phyloP scores from a whole-genome alignment of 1,140 invertebrate species.

The Nebria ingens region DNA sequence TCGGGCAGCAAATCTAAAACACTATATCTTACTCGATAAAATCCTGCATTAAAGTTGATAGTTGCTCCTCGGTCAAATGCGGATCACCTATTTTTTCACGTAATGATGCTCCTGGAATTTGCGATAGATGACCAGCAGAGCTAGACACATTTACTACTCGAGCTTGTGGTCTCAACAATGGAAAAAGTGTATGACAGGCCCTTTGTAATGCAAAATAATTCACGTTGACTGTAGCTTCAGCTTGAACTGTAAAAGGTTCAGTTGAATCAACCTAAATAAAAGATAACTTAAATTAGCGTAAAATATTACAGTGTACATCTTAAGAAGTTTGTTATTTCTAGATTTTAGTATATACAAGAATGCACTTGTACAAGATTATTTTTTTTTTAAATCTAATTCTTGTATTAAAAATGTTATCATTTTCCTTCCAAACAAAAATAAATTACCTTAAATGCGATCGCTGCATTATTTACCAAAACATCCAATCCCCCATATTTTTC shows the following conservation, averaged over 20 bases:
- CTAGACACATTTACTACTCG: constrained; percentile 69
- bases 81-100: constrained; percentile 40
- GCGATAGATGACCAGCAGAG: constrained; percentile 46
- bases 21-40: constrained; percentile 47
- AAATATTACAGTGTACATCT: constrained; percentile 9
- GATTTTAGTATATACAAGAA: background rate
- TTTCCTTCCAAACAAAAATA: background rate
- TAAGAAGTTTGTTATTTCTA: background rate
- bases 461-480: constrained; percentile 77
- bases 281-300: background rate
- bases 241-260: constrained; percentile 56
- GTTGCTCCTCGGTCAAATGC: constrained; percentile 42
- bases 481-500: constrained; percentile 62
- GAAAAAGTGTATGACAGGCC: constrained; percentile 55
- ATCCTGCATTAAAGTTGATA: constrained; percentile 49
- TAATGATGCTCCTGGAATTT: constrained; percentile 42
- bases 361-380: constrained; percentile 11
- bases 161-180: constrained; percentile 52
- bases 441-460: constrained; percentile 57
- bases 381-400: background rate
- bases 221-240: constrained; percentile 51
- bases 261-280: constrained; percentile 37
- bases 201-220: constrained; percentile 58
- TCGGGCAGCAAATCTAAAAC: background rate
- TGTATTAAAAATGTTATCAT: background rate